A percentile compares a stretch with the other conserved stretches of the same genome.
Evolutionary conservation across 1,140 invertebrate species (phyloP).

Genomic region (Zaprionus tsacasi): DNA sequence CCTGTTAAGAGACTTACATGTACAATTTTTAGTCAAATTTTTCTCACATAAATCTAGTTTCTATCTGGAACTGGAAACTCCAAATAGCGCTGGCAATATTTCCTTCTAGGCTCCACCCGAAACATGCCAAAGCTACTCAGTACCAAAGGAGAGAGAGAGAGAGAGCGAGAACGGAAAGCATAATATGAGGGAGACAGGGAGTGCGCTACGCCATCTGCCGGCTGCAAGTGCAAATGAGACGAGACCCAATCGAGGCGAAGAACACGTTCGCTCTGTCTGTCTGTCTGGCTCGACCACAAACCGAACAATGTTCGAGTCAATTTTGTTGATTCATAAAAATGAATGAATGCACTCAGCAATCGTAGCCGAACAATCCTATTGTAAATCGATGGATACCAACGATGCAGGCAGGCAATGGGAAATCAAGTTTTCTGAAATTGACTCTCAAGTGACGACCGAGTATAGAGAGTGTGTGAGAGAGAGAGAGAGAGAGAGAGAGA

Average conservation of each 20-base stretch:
- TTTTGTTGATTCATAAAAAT: constrained; percentile 78
- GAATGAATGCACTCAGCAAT: constrained; percentile 64
- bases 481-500: background rate
- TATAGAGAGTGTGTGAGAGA: background rate
- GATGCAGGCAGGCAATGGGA: constrained; percentile 62
- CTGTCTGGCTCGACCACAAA: constrained; percentile 51
- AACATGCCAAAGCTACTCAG: too few relatives aligned
- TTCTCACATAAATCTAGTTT: too few relatives aligned
- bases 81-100: too few relatives aligned
- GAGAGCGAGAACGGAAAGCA: background rate
- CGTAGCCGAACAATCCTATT: constrained; percentile 27
- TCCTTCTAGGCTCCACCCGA: too few relatives aligned
- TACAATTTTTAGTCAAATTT: too few relatives aligned
- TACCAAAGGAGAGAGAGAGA: background rate
- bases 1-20: too few relatives aligned
- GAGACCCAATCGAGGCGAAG: constrained; percentile 20
- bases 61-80: too few relatives aligned
- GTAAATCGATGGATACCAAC: constrained; percentile 61
- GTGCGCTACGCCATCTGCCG: background rate
- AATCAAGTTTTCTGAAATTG: constrained; percentile 83
- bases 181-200: too few relatives aligned
- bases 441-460: constrained; percentile 77
- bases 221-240: constrained; percentile 23
- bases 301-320: constrained; percentile 79
- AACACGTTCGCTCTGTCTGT: constrained; percentile 34